phyloP scores from a whole-genome alignment of 1,140 invertebrate genomes.

The Saccostrea cuccullata region DNA sequence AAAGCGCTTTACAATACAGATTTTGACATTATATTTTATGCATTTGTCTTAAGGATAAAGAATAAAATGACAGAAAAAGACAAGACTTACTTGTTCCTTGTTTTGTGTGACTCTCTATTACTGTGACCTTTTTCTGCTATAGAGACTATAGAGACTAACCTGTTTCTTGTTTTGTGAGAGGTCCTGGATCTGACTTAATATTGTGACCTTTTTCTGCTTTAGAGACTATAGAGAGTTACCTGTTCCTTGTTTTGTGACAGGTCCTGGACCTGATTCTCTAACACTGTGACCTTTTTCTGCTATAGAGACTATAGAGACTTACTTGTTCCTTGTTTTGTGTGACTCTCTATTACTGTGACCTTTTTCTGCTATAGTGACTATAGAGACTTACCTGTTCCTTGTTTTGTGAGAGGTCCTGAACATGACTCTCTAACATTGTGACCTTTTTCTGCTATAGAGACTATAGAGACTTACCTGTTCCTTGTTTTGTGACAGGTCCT shows the following conservation, averaged over 20 bases:
- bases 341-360: constrained; percentile 82
- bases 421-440: constrained; percentile 33
- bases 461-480: constrained; percentile 78
- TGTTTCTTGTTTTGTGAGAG: too few relatives aligned
- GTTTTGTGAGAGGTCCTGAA: constrained; percentile 60
- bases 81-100: too few relatives aligned
- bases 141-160: too few relatives aligned
- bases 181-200: too few relatives aligned
- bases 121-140: too few relatives aligned
- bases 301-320: constrained; percentile 22
- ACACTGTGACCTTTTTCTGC: constrained; percentile 84
- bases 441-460: neutral
- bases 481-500: constrained; percentile 73
- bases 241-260: constrained; percentile 80
- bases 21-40: neutral
- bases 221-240: constrained; percentile 62
- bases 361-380: constrained; percentile 81
- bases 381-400: constrained; percentile 80
- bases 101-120: too few relatives aligned
- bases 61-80: too few relatives aligned
- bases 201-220: too few relatives aligned
- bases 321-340: constrained; percentile 80
- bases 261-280: constrained; percentile 80
- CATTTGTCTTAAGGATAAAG: neutral
- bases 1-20: too few relatives aligned